Percentiles rank a stretch among this genome's conserved stretches.
Evolutionary conservation across 53 echinoderm and acorn worm genomes (phyloP).

Genomic region (Temnopleurus reevesii): DNA sequence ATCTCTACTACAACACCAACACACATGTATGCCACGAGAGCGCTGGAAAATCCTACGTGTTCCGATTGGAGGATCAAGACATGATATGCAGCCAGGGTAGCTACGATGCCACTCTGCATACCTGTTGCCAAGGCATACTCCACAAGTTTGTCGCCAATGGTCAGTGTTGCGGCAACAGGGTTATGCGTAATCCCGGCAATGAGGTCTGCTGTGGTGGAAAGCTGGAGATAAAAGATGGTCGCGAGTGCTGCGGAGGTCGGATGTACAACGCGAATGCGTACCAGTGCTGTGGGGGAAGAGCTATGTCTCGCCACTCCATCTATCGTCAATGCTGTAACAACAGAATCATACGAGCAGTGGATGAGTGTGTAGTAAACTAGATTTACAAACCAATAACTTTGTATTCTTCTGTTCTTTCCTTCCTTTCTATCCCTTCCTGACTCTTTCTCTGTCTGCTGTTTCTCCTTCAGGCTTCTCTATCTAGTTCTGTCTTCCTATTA

Average conservation of each 20-base stretch:
- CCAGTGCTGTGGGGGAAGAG: constrained; percentile 46
- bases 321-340: constrained; percentile 9
- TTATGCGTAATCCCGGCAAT: constrained; percentile 38
- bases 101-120: constrained; percentile 30
- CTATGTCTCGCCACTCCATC: neutral
- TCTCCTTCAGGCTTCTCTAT: too few species aligned
- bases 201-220: constrained; percentile 56
- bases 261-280: constrained; percentile 47
- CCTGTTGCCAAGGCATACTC: constrained; percentile 61
- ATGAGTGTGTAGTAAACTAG: neutral
- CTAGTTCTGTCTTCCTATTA: too few species aligned
- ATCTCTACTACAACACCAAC: constrained; percentile 26
- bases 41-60: constrained; percentile 43
- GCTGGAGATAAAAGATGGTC: neutral
- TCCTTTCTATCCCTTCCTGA: neutral
- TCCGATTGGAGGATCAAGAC: neutral
- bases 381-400: too few species aligned
- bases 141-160: constrained; percentile 57
- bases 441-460: too few species aligned
- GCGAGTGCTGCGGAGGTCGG: constrained; percentile 49
- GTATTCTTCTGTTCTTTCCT: neutral
- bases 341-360: neutral
- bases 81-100: constrained; percentile 24
- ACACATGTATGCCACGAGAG: constrained; percentile 15
- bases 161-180: constrained; percentile 55